A percentile compares a stretch with the other conserved stretches of the same genome.
Conservation (phyloP, 1,140 invertebrate species). For the Bombus superbus region DNA sequence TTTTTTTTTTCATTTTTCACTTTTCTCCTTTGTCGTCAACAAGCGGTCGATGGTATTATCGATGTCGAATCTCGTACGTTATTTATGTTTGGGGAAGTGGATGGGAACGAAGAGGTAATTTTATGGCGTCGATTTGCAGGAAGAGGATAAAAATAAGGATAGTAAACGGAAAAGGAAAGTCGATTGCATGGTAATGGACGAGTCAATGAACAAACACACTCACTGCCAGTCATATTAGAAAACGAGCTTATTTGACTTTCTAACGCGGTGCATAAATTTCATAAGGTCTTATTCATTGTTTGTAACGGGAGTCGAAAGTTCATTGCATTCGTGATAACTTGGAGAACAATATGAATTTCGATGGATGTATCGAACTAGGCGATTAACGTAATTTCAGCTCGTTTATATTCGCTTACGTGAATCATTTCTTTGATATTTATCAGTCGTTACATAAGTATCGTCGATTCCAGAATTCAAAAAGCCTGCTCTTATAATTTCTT, state of each 20-base stretch:
- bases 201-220: conserved; percentile 7
- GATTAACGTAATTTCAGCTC: background rate
- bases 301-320: background rate
- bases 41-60: background rate
- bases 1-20: background rate
- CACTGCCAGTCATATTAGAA: conserved; percentile 1
- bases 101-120: background rate
- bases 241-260: conserved; percentile 44
- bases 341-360: background rate
- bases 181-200: conserved; percentile 24
- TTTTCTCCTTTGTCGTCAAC: background rate
- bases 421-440: background rate
- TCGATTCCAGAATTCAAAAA: too few relatives aligned
- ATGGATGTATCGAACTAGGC: too few relatives aligned
- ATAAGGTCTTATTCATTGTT: conserved; percentile 15
- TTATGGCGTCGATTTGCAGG: background rate
- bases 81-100: too few relatives aligned
- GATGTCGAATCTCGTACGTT: background rate
- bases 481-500: too few relatives aligned
- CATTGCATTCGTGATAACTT: background rate
- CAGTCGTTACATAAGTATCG: too few relatives aligned
- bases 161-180: conserved; percentile 22
- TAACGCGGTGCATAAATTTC: conserved; percentile 21
- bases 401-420: background rate
- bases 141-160: background rate